These are phyloP conservation scores for Lynx canadensis DNA, from an alignment of 2,113 vertebrate species.

Conservation along the genomic window DNA sequence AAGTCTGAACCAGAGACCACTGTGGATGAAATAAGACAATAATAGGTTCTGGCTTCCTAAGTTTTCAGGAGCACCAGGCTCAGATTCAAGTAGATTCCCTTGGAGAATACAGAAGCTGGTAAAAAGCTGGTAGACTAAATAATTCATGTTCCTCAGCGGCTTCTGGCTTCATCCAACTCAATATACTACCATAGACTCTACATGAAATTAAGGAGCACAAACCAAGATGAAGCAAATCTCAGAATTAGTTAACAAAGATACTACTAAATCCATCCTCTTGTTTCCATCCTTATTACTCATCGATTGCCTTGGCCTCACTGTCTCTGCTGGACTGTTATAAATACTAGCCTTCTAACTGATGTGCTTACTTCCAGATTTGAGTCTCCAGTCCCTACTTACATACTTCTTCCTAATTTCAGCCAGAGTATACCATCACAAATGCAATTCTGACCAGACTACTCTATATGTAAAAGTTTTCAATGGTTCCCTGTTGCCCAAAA, in stretches of 20 bases:
- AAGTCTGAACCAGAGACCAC: slow-evolving; percentile 30
- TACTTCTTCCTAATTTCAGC: slow-evolving; percentile 40
- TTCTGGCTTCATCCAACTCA: slow-evolving; percentile 23
- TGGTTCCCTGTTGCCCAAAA: neutral
- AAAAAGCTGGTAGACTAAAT: slow-evolving; percentile 51
- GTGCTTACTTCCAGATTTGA: neutral
- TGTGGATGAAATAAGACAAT: slow-evolving; percentile 39
- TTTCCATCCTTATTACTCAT: neutral
- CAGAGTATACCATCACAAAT: neutral
- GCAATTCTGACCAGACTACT: neutral
- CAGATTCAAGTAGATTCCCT: slow-evolving; percentile 25
- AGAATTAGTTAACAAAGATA: neutral
- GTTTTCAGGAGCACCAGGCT: slow-evolving; percentile 46
- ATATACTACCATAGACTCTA: neutral
- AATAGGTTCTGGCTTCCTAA: slow-evolving; percentile 47
- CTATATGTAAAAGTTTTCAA: slow-evolving; percentile 19
- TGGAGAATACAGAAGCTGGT: slow-evolving; percentile 44
- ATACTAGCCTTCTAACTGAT: neutral
- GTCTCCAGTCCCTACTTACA: neutral
- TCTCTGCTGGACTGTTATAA: neutral
- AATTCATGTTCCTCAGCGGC: slow-evolving; percentile 26
- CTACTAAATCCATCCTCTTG: neutral
- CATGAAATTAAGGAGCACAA: slow-evolving; percentile 46
- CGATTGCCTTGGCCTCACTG: neutral
- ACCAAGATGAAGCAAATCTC: slow-evolving; percentile 11